phyloP scores from a whole-genome alignment of 2,888 invertebrate species.

The Panzeria rudis region DNA sequence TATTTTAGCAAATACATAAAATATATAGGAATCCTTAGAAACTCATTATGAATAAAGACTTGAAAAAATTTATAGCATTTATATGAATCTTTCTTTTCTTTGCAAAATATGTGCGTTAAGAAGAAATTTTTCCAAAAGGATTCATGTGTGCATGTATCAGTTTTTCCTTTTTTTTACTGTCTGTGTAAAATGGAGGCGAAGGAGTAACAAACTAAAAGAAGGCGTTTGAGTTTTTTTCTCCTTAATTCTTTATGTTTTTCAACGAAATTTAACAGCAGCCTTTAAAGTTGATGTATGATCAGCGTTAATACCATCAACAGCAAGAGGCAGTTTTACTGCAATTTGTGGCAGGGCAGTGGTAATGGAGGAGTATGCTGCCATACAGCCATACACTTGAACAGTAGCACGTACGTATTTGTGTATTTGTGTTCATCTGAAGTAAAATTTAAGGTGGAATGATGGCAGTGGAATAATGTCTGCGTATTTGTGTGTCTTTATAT shows the following conservation, averaged over 20 bases:
- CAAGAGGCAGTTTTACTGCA: neutral
- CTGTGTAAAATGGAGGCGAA: neutral
- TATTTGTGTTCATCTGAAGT: neutral
- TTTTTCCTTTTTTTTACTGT: neutral
- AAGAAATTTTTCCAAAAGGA: slow-evolving; percentile 34
- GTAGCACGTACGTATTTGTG: neutral
- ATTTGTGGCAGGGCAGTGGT: neutral
- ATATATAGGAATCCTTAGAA: slow-evolving; percentile 6
- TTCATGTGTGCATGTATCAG: neutral
- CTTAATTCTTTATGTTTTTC: slow-evolving; percentile 34
- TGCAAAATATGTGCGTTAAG: slow-evolving; percentile 29
- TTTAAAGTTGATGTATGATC: slow-evolving; percentile 65
- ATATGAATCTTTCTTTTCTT: neutral
- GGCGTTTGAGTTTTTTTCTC: slow-evolving; percentile 38
- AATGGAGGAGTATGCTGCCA: neutral
- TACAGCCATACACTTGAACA: neutral
- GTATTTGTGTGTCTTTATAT: slow-evolving; percentile 8
- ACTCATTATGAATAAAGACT: slow-evolving; percentile 16
- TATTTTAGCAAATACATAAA: neutral
- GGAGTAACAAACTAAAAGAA: slow-evolving; percentile 47
- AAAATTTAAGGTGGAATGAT: slow-evolving; percentile 26
- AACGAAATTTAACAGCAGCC: slow-evolving; percentile 57
- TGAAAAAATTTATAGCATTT: slow-evolving; percentile 3
- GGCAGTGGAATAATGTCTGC: neutral
- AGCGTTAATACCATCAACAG: slow-evolving; percentile 58